Base-by-base conservation (phyloP, 2,113 vertebrate species). In the Ondatra zibethicus region DNA sequence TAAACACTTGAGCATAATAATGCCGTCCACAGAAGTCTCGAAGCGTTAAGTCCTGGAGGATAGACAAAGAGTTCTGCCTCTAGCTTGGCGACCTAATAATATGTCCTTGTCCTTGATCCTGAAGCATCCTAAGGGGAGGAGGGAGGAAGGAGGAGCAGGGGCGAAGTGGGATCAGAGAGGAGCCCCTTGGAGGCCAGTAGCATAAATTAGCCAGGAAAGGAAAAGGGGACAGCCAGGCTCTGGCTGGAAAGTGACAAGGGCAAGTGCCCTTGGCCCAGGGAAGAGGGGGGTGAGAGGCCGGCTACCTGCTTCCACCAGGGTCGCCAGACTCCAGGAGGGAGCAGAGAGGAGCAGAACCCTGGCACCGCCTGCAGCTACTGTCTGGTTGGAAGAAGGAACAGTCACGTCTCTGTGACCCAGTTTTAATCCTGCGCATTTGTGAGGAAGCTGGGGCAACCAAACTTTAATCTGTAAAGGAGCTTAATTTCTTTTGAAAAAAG, bases 381-480 rank as follows among this genome's bases (percentile, higher is more conserved):
- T 92, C 96, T 95, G 58, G 19, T 91, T 81, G 82, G 95, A 92
- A 97, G 97, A 96, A 63, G 58, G 92, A 95, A 16, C 92, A 80
- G 78, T 45, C 45, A 14, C n/a, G 87, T 66, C 55, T 91, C 68
- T 23, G 47, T 88, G 96, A 95, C 97, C 97, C 72, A 95, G 7
- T 97, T 97, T 92, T 86, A 93, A 92, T 52, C 29, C 58, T 89
- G 65, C 1, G 39, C 72, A 27, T 91, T 90, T 88, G 81, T 33
- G 77, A 91, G 77, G 76, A 92, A 92, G 90, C 80, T 76, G 45
- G 86, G 89, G 82, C 63, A 89, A 77, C 42, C 90, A 92, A 90
- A 92, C 80, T 93, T 94, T 94, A 95, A 96, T 98, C 93, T 94
- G 95, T 68, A 93, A 96, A 96, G 93, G 76, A 95, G 93, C 78